phyloP scores from a whole-genome alignment of 2,797 vertebrate species.

The Malacoctenus gilli region DNA sequence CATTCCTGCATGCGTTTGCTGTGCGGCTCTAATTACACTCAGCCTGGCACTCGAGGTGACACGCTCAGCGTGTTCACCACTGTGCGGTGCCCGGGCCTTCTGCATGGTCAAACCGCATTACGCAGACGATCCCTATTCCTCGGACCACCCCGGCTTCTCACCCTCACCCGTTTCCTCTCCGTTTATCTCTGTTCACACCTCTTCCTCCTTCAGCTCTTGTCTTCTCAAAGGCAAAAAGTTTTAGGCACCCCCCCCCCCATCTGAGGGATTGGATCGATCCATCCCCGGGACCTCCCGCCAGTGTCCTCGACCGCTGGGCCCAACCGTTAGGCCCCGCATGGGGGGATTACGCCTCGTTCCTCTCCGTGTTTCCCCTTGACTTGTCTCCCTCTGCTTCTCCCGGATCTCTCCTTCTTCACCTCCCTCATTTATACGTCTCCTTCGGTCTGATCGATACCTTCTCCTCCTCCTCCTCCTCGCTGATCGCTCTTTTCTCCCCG shows the following conservation, averaged over 20 bases:
- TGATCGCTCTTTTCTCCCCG: conserved; percentile 45
- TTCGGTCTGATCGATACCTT: conserved; percentile 60
- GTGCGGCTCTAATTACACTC: conserved; percentile 40
- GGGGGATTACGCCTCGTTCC: conserved; percentile 54
- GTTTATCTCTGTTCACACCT: conserved; percentile 5
- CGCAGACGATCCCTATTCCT: conserved; percentile 46
- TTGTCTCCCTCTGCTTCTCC: conserved; percentile 39
- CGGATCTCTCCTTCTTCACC: conserved; percentile 27
- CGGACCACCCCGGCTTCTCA: conserved; percentile 14
- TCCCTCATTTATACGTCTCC: conserved; percentile 6
- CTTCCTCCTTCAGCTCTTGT: not conserved
- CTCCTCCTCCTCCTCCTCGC: conserved; percentile 33
- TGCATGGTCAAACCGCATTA: conserved; percentile 63
- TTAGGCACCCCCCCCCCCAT: conserved; percentile 45
- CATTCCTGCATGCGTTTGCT: conserved; percentile 12
- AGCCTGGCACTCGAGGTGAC: conserved; percentile 41
- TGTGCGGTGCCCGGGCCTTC: conserved; percentile 42
- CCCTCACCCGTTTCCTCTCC: conserved; percentile 28
- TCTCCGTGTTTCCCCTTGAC: conserved; percentile 52
- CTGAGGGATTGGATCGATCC: conserved; percentile 72
- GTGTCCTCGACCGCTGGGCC: conserved; percentile 52
- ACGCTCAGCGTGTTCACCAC: conserved; percentile 42
- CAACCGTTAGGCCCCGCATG: conserved; percentile 68
- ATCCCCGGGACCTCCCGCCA: conserved; percentile 46
- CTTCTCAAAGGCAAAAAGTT: conserved; percentile 67